A percentile compares a stretch with the other conserved stretches of the same genome.
These are phyloP conservation scores for Oxyruncus cristatus DNA, from an alignment of 2,113 vertebrate species.

Conservation along the genomic window DNA sequence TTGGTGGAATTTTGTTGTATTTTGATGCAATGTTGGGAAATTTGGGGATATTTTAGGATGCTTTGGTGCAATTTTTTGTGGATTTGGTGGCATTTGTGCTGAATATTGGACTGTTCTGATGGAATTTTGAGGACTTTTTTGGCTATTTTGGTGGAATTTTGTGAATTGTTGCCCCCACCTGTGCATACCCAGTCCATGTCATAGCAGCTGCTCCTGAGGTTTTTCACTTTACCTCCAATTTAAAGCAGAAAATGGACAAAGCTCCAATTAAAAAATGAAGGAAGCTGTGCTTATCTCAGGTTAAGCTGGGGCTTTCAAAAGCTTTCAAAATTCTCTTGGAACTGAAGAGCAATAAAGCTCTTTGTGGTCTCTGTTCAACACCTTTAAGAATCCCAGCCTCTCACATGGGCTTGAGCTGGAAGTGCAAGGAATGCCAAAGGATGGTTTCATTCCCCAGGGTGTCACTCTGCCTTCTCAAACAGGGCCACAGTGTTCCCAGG, in stretches of 20 bases:
- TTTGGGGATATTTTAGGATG: neutral
- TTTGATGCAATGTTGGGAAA: neutral
- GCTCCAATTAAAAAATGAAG: neutral
- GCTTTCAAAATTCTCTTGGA: neutral
- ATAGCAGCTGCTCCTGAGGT: no score
- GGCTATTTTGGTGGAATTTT: neutral
- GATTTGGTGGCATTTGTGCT: neutral
- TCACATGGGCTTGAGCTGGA: neutral
- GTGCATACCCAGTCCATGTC: accelerated
- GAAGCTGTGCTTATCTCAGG: neutral
- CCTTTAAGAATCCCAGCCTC: neutral
- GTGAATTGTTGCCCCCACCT: neutral
- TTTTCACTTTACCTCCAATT: neutral
- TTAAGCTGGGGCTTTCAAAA: neutral
- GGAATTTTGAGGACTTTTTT: neutral
- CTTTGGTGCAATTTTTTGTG: neutral
- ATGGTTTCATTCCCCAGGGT: neutral
- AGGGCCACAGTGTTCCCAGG: neutral
- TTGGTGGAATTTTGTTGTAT: neutral
- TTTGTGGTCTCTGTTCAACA: accelerated
- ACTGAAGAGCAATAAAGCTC: neutral
- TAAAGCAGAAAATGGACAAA: neutral
- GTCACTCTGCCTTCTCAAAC: neutral
- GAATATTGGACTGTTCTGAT: neutral
- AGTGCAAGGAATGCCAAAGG: neutral